These are phyloP conservation scores for Brenthis ino DNA, from an alignment of 2,888 invertebrate species.

Conservation along the genomic window DNA sequence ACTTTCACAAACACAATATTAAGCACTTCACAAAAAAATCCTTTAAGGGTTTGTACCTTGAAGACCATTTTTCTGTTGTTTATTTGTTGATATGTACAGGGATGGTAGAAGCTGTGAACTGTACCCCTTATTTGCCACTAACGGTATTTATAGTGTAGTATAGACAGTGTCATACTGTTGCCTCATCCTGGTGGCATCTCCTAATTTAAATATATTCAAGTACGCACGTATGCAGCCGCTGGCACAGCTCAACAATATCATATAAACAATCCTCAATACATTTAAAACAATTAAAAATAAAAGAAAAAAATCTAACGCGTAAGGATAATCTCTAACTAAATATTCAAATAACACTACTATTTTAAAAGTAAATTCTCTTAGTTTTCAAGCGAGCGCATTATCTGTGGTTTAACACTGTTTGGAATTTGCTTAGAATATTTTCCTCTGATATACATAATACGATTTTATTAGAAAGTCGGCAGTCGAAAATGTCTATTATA, in stretches of 20 bases:
- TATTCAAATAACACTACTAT: too few relatives aligned
- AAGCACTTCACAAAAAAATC: conserved; percentile 53
- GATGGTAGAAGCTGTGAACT: conserved; percentile 69
- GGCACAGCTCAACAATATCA: conserved; percentile 76
- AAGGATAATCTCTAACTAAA: too few relatives aligned
- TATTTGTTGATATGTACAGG: conserved; percentile 64
- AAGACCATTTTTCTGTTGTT: conserved; percentile 66
- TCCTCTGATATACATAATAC: too few relatives aligned
- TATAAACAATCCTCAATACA: conserved; percentile 57
- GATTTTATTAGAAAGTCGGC: too few relatives aligned
- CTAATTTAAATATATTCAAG: conserved; percentile 83
- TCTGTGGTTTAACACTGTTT: too few relatives aligned
- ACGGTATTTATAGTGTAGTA: conserved; percentile 66
- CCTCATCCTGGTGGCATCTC: conserved; percentile 79
- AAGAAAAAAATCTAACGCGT: too few relatives aligned
- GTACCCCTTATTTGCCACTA: conserved; percentile 64
- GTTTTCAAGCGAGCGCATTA: too few relatives aligned
- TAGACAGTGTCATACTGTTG: conserved; percentile 59
- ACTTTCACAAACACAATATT: conserved; percentile 43
- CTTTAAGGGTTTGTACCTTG: conserved; percentile 67
- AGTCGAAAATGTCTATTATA: too few relatives aligned
- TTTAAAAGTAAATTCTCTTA: too few relatives aligned
- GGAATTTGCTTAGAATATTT: too few relatives aligned
- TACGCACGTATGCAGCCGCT: conserved; percentile 75
- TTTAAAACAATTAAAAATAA: too few relatives aligned